Percentiles rank a stretch among this genome's conserved stretches.
These are phyloP conservation scores for Pyrrhia umbra DNA, from an alignment of 2,888 invertebrate genomes.

Conservation along the genomic window DNA sequence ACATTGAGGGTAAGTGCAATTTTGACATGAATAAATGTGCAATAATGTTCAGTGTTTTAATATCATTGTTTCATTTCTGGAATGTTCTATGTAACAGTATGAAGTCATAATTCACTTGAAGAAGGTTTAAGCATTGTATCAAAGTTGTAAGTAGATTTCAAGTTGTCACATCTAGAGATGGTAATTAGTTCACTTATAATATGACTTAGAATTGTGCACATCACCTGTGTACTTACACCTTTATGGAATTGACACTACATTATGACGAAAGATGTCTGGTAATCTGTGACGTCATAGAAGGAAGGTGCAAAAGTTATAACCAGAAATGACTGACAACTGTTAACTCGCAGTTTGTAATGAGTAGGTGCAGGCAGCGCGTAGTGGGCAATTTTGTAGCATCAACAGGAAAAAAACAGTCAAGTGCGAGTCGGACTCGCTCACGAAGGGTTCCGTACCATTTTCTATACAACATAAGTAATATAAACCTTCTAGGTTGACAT, in stretches of 20 bases:
- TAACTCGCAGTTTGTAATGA: not conserved
- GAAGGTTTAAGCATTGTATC: conserved; percentile 25
- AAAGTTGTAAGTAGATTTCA: conserved; percentile 32
- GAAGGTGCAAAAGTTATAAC: not conserved
- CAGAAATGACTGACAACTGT: not conserved
- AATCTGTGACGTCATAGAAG: conserved; percentile 5
- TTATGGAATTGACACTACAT: conserved; percentile 27
- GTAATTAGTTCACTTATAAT: conserved; percentile 44
- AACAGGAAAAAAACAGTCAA: too few species aligned
- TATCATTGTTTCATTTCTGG: conserved; percentile 42
- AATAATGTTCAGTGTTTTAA: conserved; percentile 38
- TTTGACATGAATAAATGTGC: conserved; percentile 66
- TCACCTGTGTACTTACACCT: conserved; percentile 14
- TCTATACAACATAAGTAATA: too few species aligned
- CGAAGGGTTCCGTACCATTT: too few species aligned
- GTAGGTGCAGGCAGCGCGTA: not conserved
- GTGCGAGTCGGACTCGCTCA: too few species aligned
- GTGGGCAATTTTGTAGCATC: not conserved
- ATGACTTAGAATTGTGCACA: conserved; percentile 31
- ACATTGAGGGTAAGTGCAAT: conserved; percentile 64
- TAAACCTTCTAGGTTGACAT: too few species aligned
- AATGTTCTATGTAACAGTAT: conserved; percentile 55
- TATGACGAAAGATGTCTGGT: not conserved
- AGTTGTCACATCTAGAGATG: conserved; percentile 27
- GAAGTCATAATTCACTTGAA: conserved; percentile 25